These are phyloP conservation scores for Poliocrania exsul DNA, from an alignment of 2,797 vertebrate species.

Conservation along the genomic window DNA sequence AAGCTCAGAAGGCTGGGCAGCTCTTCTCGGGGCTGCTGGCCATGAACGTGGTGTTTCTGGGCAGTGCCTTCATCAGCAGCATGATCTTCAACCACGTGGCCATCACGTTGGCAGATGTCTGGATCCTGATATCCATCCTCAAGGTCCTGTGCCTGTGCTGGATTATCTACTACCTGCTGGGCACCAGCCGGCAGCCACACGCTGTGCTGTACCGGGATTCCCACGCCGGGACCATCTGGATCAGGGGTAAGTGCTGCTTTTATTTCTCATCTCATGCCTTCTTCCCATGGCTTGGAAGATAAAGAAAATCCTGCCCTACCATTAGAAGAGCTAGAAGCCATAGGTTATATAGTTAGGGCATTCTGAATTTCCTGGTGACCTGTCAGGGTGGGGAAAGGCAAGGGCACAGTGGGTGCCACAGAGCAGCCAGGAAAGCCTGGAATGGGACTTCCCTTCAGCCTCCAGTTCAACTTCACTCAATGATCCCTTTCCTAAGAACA, in stretches of 20 bases:
- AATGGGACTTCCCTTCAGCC: neutral
- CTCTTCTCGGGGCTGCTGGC: slow-evolving; percentile 90
- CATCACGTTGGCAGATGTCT: slow-evolving; percentile 76
- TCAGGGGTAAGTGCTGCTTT: slow-evolving; percentile 77
- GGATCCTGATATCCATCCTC: slow-evolving; percentile 82
- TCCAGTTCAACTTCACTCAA: accelerated
- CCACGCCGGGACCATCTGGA: slow-evolving; percentile 82
- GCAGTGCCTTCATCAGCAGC: slow-evolving; percentile 84
- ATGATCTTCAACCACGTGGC: slow-evolving; percentile 79
- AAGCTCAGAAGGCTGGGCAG: slow-evolving; percentile 79
- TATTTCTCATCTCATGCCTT: neutral
- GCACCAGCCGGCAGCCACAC: slow-evolving; percentile 72
- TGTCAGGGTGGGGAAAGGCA: neutral
- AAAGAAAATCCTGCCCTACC: neutral
- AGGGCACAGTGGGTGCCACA: too few species aligned
- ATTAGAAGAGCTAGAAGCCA: neutral
- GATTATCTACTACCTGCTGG: slow-evolving; percentile 82
- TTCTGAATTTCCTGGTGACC: neutral
- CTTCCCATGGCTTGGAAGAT: neutral
- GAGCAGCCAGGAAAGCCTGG: neutral
- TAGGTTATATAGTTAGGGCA: neutral
- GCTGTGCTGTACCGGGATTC: slow-evolving; percentile 79
- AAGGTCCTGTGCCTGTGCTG: slow-evolving; percentile 81
- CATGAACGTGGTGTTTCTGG: slow-evolving; percentile 87
- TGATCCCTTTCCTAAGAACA: neutral